phyloP scores from a whole-genome alignment of 2,797 vertebrate genomes.

The Spheniscus humboldti region DNA sequence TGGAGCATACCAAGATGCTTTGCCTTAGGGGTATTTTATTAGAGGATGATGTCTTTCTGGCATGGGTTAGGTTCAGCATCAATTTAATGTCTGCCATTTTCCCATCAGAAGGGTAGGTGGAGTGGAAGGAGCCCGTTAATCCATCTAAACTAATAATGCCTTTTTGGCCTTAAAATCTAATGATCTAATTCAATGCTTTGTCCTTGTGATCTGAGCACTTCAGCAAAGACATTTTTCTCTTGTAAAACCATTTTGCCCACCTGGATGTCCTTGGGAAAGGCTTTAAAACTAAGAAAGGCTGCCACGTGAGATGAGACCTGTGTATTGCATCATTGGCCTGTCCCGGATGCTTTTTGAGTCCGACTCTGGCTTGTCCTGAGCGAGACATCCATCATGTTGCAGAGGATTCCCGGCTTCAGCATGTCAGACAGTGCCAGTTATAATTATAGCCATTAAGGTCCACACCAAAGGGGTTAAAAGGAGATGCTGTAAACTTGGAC shows the following conservation, averaged over 20 bases:
- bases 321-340: background rate
- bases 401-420: conserved; percentile 49
- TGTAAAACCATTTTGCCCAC: background rate
- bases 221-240: background rate
- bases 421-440: conserved; percentile 63
- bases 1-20: background rate
- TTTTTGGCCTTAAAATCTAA: conserved; percentile 14
- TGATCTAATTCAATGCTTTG: background rate
- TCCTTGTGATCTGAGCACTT: background rate
- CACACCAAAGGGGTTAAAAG: conserved; percentile 75
- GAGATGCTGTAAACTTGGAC: conserved; percentile 73
- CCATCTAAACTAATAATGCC: background rate
- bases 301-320: background rate
- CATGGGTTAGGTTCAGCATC: background rate
- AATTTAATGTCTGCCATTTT: background rate
- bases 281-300: background rate
- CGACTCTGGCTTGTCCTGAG: background rate
- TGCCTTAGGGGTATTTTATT: background rate
- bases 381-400: conserved; percentile 66
- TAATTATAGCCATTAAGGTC: conserved; percentile 70
- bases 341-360: background rate
- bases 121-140: background rate
- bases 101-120: background rate
- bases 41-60: background rate
- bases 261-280: background rate